phyloP scores from a whole-genome alignment of 2,113 vertebrate genomes.

The Rhabdornis inornatus region DNA sequence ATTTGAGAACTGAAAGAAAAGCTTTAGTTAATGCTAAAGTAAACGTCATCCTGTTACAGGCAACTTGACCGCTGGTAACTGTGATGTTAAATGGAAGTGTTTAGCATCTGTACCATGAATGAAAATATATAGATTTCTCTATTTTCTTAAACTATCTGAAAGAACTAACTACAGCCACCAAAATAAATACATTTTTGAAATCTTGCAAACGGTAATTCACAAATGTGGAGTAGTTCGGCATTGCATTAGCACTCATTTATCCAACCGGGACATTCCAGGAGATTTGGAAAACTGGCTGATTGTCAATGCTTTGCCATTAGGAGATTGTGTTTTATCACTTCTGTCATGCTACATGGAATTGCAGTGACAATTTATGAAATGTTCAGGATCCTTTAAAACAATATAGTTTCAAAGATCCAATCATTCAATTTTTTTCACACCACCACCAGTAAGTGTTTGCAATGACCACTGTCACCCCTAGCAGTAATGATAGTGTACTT shows the following conservation, averaged over 20 bases:
- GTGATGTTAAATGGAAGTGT: not conserved
- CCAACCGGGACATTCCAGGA: slow-evolving; percentile 67
- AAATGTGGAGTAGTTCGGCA: slow-evolving; percentile 54
- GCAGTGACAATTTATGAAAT: not conserved
- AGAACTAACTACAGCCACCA: slow-evolving; percentile 44
- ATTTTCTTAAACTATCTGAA: not conserved
- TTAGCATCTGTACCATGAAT: not conserved
- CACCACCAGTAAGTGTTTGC: not conserved
- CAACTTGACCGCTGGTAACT: not conserved
- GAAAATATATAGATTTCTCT: rapidly evolving
- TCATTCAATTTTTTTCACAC: not conserved
- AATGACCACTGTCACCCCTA: not conserved
- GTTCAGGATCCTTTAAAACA: not conserved
- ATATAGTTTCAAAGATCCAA: not conserved
- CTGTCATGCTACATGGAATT: slow-evolving; percentile 4
- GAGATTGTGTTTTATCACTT: not conserved
- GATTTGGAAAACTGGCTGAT: not conserved
- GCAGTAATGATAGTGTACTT: not conserved
- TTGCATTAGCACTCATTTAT: slow-evolving; percentile 54
- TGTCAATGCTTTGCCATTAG: not conserved
- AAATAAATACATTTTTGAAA: slow-evolving; percentile 70
- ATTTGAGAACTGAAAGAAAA: not conserved
- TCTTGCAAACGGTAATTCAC: slow-evolving; percentile 61
- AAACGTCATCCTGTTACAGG: not conserved
- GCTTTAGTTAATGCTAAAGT: not conserved